phyloP scores from a whole-genome alignment of 2,888 invertebrate genomes.

The Patella depressa region DNA sequence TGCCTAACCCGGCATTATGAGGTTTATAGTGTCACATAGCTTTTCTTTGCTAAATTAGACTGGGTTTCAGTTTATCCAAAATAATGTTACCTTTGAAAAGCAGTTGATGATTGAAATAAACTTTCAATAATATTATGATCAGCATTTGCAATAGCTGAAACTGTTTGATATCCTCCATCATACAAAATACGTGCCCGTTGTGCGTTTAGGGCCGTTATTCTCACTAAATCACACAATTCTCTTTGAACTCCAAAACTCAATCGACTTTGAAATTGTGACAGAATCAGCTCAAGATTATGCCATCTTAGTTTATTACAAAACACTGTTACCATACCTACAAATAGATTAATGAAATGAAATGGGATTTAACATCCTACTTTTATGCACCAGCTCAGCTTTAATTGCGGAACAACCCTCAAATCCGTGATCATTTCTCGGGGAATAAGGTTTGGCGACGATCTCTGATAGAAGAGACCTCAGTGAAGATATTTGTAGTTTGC shows the following conservation, averaged over 20 bases:
- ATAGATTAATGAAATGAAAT: not conserved
- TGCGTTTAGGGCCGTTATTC: conserved; percentile 86
- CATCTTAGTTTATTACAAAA: conserved; percentile 94
- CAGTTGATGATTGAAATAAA: conserved; percentile 82
- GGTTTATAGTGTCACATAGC: too few relatives aligned
- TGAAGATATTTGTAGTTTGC: too few relatives aligned
- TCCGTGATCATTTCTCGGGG: too few relatives aligned
- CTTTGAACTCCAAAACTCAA: conserved; percentile 93
- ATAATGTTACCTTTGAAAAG: conserved; percentile 82
- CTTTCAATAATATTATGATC: conserved; percentile 81
- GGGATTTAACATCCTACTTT: not conserved
- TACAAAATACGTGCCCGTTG: conserved; percentile 87
- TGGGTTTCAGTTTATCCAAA: not conserved
- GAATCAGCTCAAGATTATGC: conserved; percentile 88
- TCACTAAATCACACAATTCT: conserved; percentile 89
- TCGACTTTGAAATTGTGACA: conserved; percentile 93
- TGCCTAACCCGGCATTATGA: too few relatives aligned
- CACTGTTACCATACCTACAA: conserved; percentile 92
- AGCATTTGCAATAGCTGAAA: conserved; percentile 85
- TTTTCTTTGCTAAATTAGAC: too few relatives aligned
- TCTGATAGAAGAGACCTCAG: too few relatives aligned
- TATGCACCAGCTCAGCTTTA: too few relatives aligned
- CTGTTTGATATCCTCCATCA: conserved; percentile 83
- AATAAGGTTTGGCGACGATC: too few relatives aligned
- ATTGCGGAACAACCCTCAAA: too few relatives aligned